Evolutionary conservation across 1,140 invertebrate species (phyloP).

Genomic region (Globodera rostochiensis): DNA sequence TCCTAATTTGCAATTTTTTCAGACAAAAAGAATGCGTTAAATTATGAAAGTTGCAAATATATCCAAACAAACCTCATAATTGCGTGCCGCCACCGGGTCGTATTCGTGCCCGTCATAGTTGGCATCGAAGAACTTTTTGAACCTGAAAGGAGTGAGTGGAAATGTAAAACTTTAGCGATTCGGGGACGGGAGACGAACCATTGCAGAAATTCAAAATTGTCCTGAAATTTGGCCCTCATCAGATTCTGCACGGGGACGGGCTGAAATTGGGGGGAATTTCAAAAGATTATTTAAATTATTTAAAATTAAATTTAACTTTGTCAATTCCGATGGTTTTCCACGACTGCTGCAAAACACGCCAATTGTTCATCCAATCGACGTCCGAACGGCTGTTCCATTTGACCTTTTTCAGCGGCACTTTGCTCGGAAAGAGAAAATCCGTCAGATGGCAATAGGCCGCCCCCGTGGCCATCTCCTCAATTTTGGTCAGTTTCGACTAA

Average conservation of each 20-base stretch:
- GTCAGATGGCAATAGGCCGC: conserved; percentile 81
- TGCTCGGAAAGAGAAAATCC: conserved; percentile 92
- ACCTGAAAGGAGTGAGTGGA: background rate
- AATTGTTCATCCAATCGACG: conserved; percentile 98
- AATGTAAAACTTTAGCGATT: background rate
- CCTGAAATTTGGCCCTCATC: conserved; percentile 92
- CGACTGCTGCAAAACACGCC: conserved; percentile 93
- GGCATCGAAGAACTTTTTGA: conserved; percentile 99
- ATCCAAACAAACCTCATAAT: conserved; percentile 71
- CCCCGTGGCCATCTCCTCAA: conserved; percentile 91
- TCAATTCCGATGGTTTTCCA: conserved; percentile 97
- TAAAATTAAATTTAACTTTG: conserved; percentile 75
- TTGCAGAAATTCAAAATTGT: conserved; percentile 97
- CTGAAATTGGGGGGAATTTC: conserved; percentile 69
- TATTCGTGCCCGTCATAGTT: conserved; percentile 96
- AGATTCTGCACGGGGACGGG: conserved; percentile 94
- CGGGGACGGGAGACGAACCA: conserved; percentile 71
- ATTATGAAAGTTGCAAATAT: background rate
- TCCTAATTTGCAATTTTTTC: conserved; percentile 10
- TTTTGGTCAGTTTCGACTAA: conserved; percentile 74
- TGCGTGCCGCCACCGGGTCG: conserved; percentile 83
- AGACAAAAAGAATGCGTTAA: background rate
- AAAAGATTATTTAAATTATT: conserved; percentile 1
- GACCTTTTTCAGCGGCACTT: conserved; percentile 88
- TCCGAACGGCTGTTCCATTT: conserved; percentile 98